A percentile compares a stretch with the other conserved stretches of the same genome.
These are phyloP conservation scores for Tricholauxania praeusta DNA, from an alignment of 2,888 invertebrate species.

Conservation along the genomic window DNA sequence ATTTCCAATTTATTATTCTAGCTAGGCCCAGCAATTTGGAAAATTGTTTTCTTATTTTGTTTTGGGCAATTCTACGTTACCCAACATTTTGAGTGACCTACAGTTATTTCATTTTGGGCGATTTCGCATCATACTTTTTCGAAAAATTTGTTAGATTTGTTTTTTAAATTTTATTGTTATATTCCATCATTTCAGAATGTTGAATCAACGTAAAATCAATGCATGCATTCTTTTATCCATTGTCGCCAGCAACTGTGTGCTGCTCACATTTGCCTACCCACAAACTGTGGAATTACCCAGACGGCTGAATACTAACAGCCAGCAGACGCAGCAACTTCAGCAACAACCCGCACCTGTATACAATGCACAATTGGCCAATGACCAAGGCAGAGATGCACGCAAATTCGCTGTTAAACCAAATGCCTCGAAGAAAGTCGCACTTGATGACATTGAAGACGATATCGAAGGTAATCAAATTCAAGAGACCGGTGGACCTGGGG, in stretches of 20 bases:
- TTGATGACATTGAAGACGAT: slow-evolving; percentile 86
- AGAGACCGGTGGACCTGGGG: slow-evolving; percentile 70
- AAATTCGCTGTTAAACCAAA: slow-evolving; percentile 93
- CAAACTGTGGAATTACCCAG: slow-evolving; percentile 66
- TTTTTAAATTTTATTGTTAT: slow-evolving; percentile 8
- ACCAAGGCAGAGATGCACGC: slow-evolving; percentile 64
- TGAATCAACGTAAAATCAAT: slow-evolving; percentile 74
- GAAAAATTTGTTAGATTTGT: slow-evolving; percentile 10
- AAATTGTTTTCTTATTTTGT: too few relatives aligned
- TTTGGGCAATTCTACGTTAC: too few relatives aligned
- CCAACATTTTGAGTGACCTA: too few relatives aligned
- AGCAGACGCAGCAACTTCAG: slow-evolving; percentile 40
- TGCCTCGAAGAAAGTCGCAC: slow-evolving; percentile 86
- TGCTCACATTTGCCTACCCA: slow-evolving; percentile 79
- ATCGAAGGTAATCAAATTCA: slow-evolving; percentile 82
- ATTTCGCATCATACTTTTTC: too few relatives aligned
- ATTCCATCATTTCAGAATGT: slow-evolving; percentile 69
- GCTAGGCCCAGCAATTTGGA: too few relatives aligned
- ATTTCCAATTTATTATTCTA: too few relatives aligned
- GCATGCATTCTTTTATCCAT: slow-evolving; percentile 80
- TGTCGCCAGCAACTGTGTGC: slow-evolving; percentile 75
- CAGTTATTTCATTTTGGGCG: too few relatives aligned
- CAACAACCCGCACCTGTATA: slow-evolving; percentile 59
- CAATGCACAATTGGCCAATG: slow-evolving; percentile 43
- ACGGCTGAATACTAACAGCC: slow-evolving; percentile 46